A percentile compares a stretch with the other conserved stretches of the same genome.
These are phyloP conservation scores for Pterobdella sp. DNA, from an alignment of 2,888 invertebrate genomes.

Conservation along the genomic window DNA sequence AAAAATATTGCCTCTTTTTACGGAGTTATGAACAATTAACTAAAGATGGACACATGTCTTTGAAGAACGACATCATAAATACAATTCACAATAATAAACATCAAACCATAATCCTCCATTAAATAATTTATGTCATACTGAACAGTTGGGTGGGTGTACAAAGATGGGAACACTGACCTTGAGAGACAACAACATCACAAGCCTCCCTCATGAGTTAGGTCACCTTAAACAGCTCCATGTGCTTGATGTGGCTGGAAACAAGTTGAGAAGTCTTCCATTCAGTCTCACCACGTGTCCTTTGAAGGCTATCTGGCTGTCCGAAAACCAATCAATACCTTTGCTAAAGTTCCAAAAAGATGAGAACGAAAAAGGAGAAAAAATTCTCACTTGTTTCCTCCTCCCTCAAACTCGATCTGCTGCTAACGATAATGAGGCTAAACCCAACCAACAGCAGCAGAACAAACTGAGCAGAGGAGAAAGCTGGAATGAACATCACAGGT, in stretches of 20 bases:
- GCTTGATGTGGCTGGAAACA: slow-evolving; percentile 90
- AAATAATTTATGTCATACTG: no score
- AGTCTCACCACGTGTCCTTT: slow-evolving; percentile 18
- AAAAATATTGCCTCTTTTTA: neutral
- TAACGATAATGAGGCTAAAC: neutral
- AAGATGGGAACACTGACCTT: slow-evolving; percentile 82
- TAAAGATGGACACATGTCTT: neutral
- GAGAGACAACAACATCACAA: slow-evolving; percentile 85
- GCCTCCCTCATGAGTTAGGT: slow-evolving; percentile 81
- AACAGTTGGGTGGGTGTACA: slow-evolving; percentile 52
- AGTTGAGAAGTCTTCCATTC: slow-evolving; percentile 52
- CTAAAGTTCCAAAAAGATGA: slow-evolving; percentile 26
- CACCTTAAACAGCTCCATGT: slow-evolving; percentile 87
- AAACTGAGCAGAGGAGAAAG: neutral
- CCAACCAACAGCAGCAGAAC: neutral
- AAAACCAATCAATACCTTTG: slow-evolving; percentile 23
- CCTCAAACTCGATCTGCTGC: slow-evolving; percentile 16
- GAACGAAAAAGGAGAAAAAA: slow-evolving; percentile 17
- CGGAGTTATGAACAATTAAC: neutral
- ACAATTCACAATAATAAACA: no score
- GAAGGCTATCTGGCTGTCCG: slow-evolving; percentile 26
- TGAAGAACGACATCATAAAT: no score
- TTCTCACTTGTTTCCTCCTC: slow-evolving; percentile 22
- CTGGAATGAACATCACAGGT: neutral
- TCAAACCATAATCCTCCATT: no score